A percentile compares a stretch with the other conserved stretches of the same genome.
Conservation (phyloP, 2,888 invertebrate genomes). For the Mesoligia furuncula region DNA sequence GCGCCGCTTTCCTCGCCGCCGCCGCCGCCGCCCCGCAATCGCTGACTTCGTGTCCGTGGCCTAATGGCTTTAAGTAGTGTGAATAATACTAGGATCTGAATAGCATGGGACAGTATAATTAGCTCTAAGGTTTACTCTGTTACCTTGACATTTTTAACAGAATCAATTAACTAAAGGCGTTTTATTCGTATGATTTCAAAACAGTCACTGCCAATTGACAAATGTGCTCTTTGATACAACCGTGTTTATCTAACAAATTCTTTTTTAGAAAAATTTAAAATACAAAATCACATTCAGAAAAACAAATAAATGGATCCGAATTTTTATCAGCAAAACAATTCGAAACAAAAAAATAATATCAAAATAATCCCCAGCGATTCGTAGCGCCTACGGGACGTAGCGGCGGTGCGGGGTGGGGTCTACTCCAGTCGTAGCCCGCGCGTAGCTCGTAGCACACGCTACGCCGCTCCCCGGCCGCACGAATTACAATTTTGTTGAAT, state of each 20-base stretch:
- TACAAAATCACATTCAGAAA: constrained; percentile 30
- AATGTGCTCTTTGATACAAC: constrained; percentile 10
- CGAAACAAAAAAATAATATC: constrained; percentile 66
- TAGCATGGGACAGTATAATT: background rate
- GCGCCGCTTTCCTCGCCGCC: no score
- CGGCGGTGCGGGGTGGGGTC: constrained; percentile 80
- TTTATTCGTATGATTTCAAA: constrained; percentile 8
- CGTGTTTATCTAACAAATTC: constrained; percentile 18
- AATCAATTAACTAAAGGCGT: constrained; percentile 4
- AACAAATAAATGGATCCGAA: constrained; percentile 47
- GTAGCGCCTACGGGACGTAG: constrained; percentile 72
- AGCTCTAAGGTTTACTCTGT: background rate
- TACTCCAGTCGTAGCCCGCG: constrained; percentile 86
- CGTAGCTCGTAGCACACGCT: constrained; percentile 86
- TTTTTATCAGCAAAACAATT: constrained; percentile 63
- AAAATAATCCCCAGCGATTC: constrained; percentile 70
- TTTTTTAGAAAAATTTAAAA: constrained; percentile 36
- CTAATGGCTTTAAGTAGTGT: background rate
- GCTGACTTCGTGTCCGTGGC: no score
- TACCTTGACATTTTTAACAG: constrained; percentile 11
- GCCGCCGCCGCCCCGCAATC: no score
- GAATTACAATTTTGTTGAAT: constrained; percentile 53
- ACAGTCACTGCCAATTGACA: background rate
- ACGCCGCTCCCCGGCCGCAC: constrained; percentile 71
- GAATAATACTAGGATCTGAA: background rate